Conservation (phyloP, 2,797 vertebrate species). For the Eleutherodactylus coqui region DNA sequence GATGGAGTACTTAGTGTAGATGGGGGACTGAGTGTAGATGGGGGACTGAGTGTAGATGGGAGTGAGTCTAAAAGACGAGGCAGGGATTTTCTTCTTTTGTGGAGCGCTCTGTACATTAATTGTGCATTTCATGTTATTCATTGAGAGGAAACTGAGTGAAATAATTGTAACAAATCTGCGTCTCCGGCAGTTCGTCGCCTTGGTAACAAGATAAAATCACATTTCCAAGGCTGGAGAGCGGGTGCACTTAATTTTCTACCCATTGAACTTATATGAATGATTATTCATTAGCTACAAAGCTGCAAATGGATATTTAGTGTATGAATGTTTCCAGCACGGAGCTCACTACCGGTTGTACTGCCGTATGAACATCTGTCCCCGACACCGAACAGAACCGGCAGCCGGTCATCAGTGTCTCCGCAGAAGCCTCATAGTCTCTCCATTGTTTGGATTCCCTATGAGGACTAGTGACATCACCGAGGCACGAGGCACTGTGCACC, state of each 20-base stretch:
- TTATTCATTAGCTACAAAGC: not conserved
- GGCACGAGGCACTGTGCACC: not conserved
- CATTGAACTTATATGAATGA: not conserved
- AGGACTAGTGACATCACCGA: not conserved
- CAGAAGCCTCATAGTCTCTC: not conserved
- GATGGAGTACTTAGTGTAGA: no score
- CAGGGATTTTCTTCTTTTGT: not conserved
- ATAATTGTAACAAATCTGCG: conserved; percentile 21
- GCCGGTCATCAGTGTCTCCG: not conserved
- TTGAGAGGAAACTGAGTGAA: not conserved
- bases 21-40: no score
- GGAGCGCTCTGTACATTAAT: not conserved
- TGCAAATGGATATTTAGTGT: not conserved
- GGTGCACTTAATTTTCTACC: not conserved
- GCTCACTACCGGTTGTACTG: not conserved
- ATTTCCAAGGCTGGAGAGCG: not conserved
- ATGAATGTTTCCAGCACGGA: not conserved
- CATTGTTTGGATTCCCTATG: not conserved
- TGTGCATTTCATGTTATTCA: not conserved
- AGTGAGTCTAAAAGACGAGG: not conserved
- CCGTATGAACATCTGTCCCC: not conserved
- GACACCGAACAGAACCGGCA: not conserved
- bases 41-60: no score
- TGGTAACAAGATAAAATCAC: conserved; percentile 1
- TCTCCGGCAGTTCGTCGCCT: not conserved